Conservation (phyloP, 1,140 invertebrate species). For the Aplysia californica region DNA sequence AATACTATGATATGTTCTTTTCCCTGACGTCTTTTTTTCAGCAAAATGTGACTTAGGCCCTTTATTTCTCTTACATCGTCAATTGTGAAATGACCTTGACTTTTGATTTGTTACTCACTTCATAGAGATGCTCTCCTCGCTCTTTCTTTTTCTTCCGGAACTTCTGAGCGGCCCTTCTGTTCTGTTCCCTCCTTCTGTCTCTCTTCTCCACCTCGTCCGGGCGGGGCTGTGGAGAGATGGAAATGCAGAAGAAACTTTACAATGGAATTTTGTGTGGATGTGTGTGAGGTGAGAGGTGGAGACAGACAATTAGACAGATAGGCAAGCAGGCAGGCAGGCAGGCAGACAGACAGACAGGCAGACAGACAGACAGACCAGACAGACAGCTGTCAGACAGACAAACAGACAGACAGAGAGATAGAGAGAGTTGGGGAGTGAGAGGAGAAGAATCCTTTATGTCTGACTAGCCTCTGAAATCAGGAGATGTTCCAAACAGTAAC, state of each 20-base stretch:
- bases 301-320: neutral
- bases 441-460: neutral
- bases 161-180: constrained; percentile 46
- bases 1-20: no score
- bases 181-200: constrained; percentile 45
- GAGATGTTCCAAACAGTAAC: neutral
- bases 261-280: no score
- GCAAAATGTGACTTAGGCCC: no score
- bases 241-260: neutral
- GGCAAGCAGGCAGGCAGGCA: neutral
- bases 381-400: no score
- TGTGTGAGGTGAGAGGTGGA: neutral
- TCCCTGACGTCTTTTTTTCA: no score
- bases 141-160: constrained; percentile 47
- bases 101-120: no score
- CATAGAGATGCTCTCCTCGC: constrained; percentile 34
- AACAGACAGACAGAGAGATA: neutral
- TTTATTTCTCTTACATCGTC: neutral
- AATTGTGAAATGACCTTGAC: no score
- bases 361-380: neutral
- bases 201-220: constrained; percentile 47
- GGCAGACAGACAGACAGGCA: neutral
- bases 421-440: neutral
- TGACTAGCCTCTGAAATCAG: neutral
- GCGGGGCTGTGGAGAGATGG: constrained; percentile 30